phyloP scores from a whole-genome alignment of 2,113 vertebrate genomes.

The Hiodon alosoides region DNA sequence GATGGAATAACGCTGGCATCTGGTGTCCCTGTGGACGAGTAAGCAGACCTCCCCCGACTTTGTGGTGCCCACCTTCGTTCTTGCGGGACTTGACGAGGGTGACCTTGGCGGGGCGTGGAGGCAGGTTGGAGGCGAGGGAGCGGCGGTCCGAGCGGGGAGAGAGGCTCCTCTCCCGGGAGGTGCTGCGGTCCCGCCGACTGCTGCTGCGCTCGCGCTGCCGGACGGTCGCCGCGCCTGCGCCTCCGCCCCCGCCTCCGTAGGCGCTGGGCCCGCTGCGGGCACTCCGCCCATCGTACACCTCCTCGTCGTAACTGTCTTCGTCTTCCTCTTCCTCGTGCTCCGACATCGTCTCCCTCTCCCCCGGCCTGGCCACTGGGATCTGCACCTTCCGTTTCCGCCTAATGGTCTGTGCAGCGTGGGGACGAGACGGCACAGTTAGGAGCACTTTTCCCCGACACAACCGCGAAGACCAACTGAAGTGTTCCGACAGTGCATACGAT shows the following conservation, averaged over 20 bases:
- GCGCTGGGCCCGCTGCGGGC: conserved; percentile 62
- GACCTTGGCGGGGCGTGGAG: conserved; percentile 89
- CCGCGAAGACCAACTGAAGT: too few species aligned
- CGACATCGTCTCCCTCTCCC: conserved; percentile 83
- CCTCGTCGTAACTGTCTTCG: conserved; percentile 90
- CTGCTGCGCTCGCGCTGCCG: conserved; percentile 72
- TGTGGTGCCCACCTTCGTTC: conserved; percentile 85
- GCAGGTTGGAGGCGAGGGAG: conserved; percentile 80
- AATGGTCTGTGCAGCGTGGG: conserved; percentile 74
- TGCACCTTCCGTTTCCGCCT: conserved; percentile 94
- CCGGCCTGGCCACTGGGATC: conserved; percentile 77
- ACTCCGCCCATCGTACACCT: conserved; percentile 75
- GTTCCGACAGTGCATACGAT: too few species aligned
- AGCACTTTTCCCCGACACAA: neutral
- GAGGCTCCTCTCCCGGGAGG: conserved; percentile 83
- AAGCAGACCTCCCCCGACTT: conserved; percentile 41
- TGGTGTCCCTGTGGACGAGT: too few species aligned
- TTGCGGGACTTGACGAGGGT: conserved; percentile 94
- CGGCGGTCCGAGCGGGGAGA: conserved; percentile 86
- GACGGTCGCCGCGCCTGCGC: conserved; percentile 44
- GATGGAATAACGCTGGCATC: too few species aligned
- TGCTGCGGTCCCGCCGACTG: conserved; percentile 75
- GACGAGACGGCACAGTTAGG: neutral
- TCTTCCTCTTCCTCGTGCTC: conserved; percentile 89
- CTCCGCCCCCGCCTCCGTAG: conserved; percentile 53